Evolutionary conservation across 92 coral and sea anemone genomes (phyloP), one percentile per base, ranked within the genome.

Genomic region (Porites cylindrica): DNA sequence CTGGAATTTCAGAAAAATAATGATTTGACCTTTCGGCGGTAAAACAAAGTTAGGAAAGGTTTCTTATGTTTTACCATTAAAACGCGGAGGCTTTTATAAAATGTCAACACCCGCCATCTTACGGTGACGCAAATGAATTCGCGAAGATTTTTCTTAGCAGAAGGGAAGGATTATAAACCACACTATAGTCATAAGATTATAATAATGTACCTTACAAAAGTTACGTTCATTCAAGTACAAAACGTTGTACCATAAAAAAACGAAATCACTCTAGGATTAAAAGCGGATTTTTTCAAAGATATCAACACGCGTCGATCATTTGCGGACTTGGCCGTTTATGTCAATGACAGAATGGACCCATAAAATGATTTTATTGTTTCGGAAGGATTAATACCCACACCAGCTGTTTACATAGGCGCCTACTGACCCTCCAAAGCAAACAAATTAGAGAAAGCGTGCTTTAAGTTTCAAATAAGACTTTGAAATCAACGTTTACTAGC

Each of bases 321-420:
- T 3, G 47, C 47, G 47, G 47, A 38, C 47, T 38, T 38, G 47
- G 52, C 62, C 73, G 73, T 75, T 63, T 19, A n/a, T 51, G 53
- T 82, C 60, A 83, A 72, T 74, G 87, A 74, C 72, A 83, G 64
- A 83, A 83, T 75, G 80, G 87, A 66, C 21, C 70, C 80, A 75
- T 52, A 75, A 74, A 73, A 58, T 51, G 43, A n/a, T 72, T 75
- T 58, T 66, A 73, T 83, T 83, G 87, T 74, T 59, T 61, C 61
- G 86, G 77, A 82, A 72, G 80, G 87, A 83, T 83, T 83, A 83
- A 14, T 24, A 74, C 66, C 80, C 80, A 53, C 87, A 52, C 73
- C 73, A 73, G 51, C 51, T 83, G 87, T 83, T 83, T 83, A 83
- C 87, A 83, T 73, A 62, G 76, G 47, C 19, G 59, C 53, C 65